A percentile compares a stretch with the other conserved stretches of the same genome.
Evolutionary conservation across 2,888 invertebrate species (phyloP).

Genomic region (Drosophila differens): DNA sequence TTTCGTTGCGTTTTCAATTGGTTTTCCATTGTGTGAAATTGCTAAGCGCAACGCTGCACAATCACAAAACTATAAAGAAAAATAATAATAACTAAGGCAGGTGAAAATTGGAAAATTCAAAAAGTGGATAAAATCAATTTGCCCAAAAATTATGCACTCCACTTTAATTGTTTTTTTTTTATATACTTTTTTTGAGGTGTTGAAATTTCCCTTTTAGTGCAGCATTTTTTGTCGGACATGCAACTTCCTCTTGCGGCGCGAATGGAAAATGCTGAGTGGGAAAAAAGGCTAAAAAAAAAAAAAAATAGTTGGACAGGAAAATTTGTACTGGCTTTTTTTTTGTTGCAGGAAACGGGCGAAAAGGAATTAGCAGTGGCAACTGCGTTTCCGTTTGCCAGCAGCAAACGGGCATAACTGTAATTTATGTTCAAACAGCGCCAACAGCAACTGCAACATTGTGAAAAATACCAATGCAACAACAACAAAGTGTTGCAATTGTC

Average conservation of each 20-base stretch:
- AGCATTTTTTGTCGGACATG: slow-evolving; percentile 23
- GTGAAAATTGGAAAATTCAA: slow-evolving; percentile 63
- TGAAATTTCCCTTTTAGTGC: slow-evolving; percentile 53
- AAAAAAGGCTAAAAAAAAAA: slow-evolving; percentile 11
- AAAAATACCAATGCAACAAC: slow-evolving; percentile 1
- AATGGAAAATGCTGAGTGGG: slow-evolving; percentile 58
- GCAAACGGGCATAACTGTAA: slow-evolving; percentile 8
- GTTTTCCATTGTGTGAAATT: slow-evolving; percentile 51
- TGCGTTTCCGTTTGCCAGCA: slow-evolving; percentile 63
- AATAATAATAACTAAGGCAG: slow-evolving; percentile 22
- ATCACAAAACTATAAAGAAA: slow-evolving; percentile 37
- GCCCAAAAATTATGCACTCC: slow-evolving; percentile 41
- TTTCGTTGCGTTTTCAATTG: slow-evolving; percentile 30
- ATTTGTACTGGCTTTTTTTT: slow-evolving; percentile 1
- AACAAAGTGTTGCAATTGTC: slow-evolving; percentile 34
- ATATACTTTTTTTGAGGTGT: slow-evolving; percentile 47
- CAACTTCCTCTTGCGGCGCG: slow-evolving; percentile 61
- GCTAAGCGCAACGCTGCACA: slow-evolving; percentile 51
- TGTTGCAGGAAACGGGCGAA: slow-evolving; percentile 59
- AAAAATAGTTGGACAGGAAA: slow-evolving; percentile 14
- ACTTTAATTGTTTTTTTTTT: slow-evolving; percentile 15
- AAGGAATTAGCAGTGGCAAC: slow-evolving; percentile 74
- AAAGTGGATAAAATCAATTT: slow-evolving; percentile 31
- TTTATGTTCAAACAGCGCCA: slow-evolving; percentile 7
- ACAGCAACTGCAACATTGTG: not conserved